phyloP scores from a whole-genome alignment of 2,888 invertebrate species.

The Drosophila neutralis region DNA sequence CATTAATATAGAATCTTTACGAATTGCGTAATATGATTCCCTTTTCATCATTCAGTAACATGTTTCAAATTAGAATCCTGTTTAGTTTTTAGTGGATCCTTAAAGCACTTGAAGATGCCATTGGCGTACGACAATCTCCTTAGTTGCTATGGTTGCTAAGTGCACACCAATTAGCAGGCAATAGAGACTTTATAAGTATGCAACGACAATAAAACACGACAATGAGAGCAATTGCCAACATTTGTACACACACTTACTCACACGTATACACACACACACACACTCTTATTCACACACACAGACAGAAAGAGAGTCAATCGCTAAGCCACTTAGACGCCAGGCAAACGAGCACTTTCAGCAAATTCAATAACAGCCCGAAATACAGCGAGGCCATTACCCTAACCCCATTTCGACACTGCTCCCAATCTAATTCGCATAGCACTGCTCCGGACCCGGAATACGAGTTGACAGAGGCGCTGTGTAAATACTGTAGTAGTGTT shows the following conservation, averaged over 20 bases:
- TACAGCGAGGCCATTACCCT: conserved; percentile 18
- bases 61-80: background rate
- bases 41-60: background rate
- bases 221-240: conserved; percentile 27
- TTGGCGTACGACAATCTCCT: background rate
- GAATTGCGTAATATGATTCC: background rate
- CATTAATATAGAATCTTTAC: background rate
- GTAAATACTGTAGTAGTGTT: conserved; percentile 33
- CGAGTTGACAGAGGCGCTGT: conserved; percentile 40
- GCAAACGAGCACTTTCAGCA: conserved; percentile 58
- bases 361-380: conserved; percentile 59
- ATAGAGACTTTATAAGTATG: conserved; percentile 21
- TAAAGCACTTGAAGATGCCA: background rate
- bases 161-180: conserved; percentile 40
- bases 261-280: conserved; percentile 1
- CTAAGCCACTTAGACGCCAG: conserved; percentile 49
- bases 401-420: background rate
- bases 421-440: conserved; percentile 28
- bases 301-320: conserved; percentile 14
- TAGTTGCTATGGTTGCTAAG: conserved; percentile 32
- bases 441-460: conserved; percentile 19
- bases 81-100: background rate
- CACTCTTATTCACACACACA: background rate
- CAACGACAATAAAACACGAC: conserved; percentile 27
- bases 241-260: background rate